These are phyloP conservation scores for Drosophila arizonae DNA, from an alignment of 1,140 invertebrate species.

Conservation along the genomic window DNA sequence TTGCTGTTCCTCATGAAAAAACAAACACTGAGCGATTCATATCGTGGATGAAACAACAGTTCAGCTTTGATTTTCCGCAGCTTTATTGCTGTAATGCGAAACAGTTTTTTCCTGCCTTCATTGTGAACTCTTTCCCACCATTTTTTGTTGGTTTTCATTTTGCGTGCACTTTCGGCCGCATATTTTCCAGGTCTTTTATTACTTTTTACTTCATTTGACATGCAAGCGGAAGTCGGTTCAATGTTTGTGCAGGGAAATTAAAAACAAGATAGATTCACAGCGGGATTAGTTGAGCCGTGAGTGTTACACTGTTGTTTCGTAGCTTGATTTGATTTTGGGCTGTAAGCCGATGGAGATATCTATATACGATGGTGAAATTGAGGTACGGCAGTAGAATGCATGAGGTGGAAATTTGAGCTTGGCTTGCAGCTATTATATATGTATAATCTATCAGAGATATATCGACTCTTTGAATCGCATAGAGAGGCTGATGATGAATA, in stretches of 20 bases:
- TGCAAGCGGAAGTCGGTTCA: conserved; percentile 68
- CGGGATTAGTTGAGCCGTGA: conserved; percentile 45
- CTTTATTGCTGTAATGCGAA: conserved; percentile 77
- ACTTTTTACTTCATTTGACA: conserved; percentile 72
- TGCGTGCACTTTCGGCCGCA: conserved; percentile 64
- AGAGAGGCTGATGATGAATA: not conserved
- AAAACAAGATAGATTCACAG: conserved; percentile 42
- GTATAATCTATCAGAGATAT: no score
- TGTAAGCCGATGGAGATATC: no score
- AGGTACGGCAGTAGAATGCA: not conserved
- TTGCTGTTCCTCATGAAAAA: conserved; percentile 4
- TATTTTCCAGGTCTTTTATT: conserved; percentile 64
- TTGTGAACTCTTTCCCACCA: conserved; percentile 12
- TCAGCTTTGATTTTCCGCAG: conserved; percentile 66
- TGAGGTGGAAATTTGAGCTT: not conserved
- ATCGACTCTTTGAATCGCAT: not conserved
- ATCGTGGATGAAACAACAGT: conserved; percentile 45
- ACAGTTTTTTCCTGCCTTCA: conserved; percentile 46
- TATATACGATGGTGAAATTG: not conserved
- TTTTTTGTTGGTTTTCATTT: conserved; percentile 26
- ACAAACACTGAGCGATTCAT: conserved; percentile 47
- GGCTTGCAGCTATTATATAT: not conserved
- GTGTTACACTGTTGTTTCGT: not conserved
- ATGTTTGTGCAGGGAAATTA: conserved; percentile 73
- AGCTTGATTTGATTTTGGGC: conserved; percentile 29